Base-by-base conservation (phyloP, 92 coral and sea anemone genomes). In the Isaurus tuberculatus region DNA sequence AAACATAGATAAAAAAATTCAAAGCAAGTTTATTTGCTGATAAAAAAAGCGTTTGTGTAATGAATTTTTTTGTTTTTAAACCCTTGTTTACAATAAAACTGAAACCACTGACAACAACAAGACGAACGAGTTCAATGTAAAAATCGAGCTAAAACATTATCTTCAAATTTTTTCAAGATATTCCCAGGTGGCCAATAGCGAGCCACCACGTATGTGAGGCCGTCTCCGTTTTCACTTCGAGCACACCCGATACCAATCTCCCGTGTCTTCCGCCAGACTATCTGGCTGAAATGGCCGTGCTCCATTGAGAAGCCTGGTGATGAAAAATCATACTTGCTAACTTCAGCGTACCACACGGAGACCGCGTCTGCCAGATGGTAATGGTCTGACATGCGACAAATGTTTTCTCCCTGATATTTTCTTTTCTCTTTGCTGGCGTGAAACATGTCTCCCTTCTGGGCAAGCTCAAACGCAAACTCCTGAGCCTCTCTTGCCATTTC, bases 131-230 rank as follows among this genome's bases (percentile, higher is more conserved):
- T 40, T 73, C 37, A 73, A 26, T 31, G 26, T 48, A 4, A 28
- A 48, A 73, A 11, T 73, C 80, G 85, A 26, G 85, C 74, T 15
- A 85, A 73, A 13, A 95, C 98, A 46, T 95, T 95, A 65, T 79
- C 91, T 22, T 89, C 85, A 73, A 95, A 95, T 46, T 79, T 78
- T 70, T 86, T 86, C 55, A 91, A 64, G 70, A 93, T 89, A 83
- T 95, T 95, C 33, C 98, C 98, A 8, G 98, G 91, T 2, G 98
- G 98, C 75, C 91, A 78, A 75, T 95, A 95, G 64, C 98, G 93
- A 16, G 95, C 95, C 15, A 95, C 98, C 83, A 91, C 71, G 73
- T 91, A 95, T 27, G 90, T 89, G 13, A 88, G 88, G 44, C 80
- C 48, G 37, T 84, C 88, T 20, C 94, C 98, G 67, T 94, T 95